Conservation (phyloP, 2,888 invertebrate genomes). For the Melanargia galathea region DNA sequence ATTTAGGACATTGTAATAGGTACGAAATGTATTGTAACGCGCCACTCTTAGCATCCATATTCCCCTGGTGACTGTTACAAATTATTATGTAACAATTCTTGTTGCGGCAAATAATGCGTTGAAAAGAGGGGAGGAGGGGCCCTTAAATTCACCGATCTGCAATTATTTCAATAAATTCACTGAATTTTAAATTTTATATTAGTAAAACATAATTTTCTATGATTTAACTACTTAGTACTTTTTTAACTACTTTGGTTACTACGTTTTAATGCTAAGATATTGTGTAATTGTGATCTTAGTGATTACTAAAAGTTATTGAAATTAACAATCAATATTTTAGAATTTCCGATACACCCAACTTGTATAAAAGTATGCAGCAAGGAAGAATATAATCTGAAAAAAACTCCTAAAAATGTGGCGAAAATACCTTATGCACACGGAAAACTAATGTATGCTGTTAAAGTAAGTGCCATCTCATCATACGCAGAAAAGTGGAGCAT, state of each 20-base stretch:
- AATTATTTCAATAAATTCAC: too few relatives aligned
- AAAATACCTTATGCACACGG: conserved; percentile 65
- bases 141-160: neutral
- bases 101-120: neutral
- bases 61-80: conserved; percentile 71
- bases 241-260: neutral
- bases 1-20: conserved; percentile 20
- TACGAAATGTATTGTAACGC: conserved; percentile 33
- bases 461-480: conserved; percentile 64
- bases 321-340: conserved; percentile 43
- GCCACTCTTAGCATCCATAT: conserved; percentile 50
- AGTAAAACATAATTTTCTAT: too few relatives aligned
- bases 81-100: conserved; percentile 69
- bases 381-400: conserved; percentile 63
- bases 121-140: neutral
- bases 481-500: too few relatives aligned
- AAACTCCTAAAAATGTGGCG: conserved; percentile 51
- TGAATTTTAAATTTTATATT: too few relatives aligned
- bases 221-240: too few relatives aligned
- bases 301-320: neutral
- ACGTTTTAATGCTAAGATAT: neutral
- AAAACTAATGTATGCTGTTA: conserved; percentile 67
- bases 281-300: neutral
- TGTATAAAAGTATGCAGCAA: conserved; percentile 72
- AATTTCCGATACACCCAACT: conserved; percentile 64